Conservation (phyloP, 2,113 vertebrate species). For the Callionymus lyra region DNA sequence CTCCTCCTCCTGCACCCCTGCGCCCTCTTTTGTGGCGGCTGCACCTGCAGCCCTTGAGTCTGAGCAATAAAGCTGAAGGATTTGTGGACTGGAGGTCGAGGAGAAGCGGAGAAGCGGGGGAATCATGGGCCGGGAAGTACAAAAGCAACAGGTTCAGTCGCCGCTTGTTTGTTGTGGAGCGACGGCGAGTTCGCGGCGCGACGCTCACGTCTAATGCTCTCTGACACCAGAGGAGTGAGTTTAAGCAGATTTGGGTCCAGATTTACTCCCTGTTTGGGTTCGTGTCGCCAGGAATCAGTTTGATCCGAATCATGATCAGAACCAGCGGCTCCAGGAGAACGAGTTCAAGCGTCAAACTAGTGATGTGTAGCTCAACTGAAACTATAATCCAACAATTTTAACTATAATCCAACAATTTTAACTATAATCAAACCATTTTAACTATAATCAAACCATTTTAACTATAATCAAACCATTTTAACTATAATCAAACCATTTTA, state of each 20-base stretch:
- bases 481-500: too few relatives aligned
- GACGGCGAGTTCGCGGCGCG: constrained; percentile 28
- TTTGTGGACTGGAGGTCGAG: constrained; percentile 56
- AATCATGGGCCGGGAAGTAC: constrained; percentile 42
- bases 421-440: too few relatives aligned
- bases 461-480: too few relatives aligned
- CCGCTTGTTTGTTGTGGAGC: constrained; percentile 36
- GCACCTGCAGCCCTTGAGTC: constrained; percentile 67
- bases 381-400: too few relatives aligned
- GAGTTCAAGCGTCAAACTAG: too few relatives aligned
- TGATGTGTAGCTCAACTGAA: too few relatives aligned
- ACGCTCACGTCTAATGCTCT: constrained; percentile 47
- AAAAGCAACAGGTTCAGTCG: constrained; percentile 59
- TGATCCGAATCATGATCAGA: constrained; percentile 43
- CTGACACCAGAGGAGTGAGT: constrained; percentile 54
- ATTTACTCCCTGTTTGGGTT: constrained; percentile 56
- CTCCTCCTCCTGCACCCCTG: constrained; percentile 1
- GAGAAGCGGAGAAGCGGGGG: constrained; percentile 19
- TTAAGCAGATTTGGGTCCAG: constrained; percentile 60
- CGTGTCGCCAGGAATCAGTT: constrained; percentile 48
- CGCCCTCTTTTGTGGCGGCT: constrained; percentile 54
- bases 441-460: too few relatives aligned
- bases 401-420: too few relatives aligned
- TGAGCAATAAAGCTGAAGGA: constrained; percentile 64
- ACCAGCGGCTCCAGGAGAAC: background rate